Base-by-base conservation (phyloP, 2,797 vertebrate species). In the Cryptoblepharus egeriae region DNA sequence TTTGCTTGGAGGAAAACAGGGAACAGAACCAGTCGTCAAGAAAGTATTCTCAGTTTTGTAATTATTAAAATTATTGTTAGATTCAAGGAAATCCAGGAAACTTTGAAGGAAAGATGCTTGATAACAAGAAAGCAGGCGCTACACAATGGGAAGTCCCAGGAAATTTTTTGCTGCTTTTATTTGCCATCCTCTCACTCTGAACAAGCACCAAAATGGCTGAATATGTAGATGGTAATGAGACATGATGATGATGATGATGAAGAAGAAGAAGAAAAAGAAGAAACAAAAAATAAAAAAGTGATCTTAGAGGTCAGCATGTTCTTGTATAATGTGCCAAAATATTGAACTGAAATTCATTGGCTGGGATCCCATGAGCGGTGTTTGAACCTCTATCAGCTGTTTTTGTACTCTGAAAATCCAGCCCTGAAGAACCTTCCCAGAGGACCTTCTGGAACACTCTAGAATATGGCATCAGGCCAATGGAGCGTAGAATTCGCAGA, bases 61-160 rank as follows among this genome's bases (percentile, higher is more conserved):
- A 95, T 94, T 94, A 95, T 95, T 95, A 92, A 88, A 93, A 92
- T 94, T 89, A 92, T 91, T 93, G 88, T 93, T 94, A 92, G 89
- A 78, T 93, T 93, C 90, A 75, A 93, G 92, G 85, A 93, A 93
- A 89, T 79, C 49, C 83, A 71, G 85, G 77, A 91, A 90, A 91
- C 80, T 94, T 88, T 89, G 91, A 94, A 94, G 92, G 88, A 65
- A 88, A 85, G 87, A 88, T 85, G 30, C 74, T 91, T 89, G 87
- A 84, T 84, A 87, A 85, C 71, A 89, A 81, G 87, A 90, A 86
- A 69, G 70, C 80, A 89, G 35, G 35, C 78, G 69, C 61, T 79
- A 80, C 22, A 0, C 84, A 87, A 73, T 82, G 71, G 88, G 88
- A 92, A 91, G 76, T 78, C 82, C 60, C 90, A 72, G 82, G 60